Evolutionary conservation across 2,888 invertebrate genomes (phyloP), one percentile per base, ranked within the genome.

Genomic region (Isoperla grammatica): DNA sequence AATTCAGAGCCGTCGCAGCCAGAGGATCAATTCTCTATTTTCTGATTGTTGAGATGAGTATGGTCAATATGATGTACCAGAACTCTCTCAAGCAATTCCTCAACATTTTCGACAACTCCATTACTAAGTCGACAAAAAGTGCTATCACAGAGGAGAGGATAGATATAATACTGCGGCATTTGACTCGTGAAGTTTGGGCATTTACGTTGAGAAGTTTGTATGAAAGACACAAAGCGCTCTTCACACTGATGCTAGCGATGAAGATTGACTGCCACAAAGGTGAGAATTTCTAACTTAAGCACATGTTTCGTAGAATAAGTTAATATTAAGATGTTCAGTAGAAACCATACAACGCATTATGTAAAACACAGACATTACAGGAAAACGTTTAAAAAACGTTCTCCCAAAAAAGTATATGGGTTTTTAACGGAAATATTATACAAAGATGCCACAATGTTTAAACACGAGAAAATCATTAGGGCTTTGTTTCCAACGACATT

Each of bases 61-160:
- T 93, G 71, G 95, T 97, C 0, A 96, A 95, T 71, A 83, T 87
- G 8, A 97, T 97, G 96, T 97, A 97, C 71, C 97, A 97, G 74
- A 96, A 95, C 68, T 94, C 96, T 0, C 77, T 97, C 54, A 92
- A 92, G 70, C 96, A 97, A 73, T 97, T 97, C 76, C 77, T 97
- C 45, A 90, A 84, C 11, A 87, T 96, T 64, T 97, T 97, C 71
- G 95, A 97, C 72, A 88, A 86, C 69, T 95, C 96, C 0, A 96
- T 97, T 66, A 90, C 88, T 0, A 92, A 90, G 76, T 95, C 95
- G 0, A 82, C 85, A 6, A 95, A 93, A 74, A 94, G 86, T 64
- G 83, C 85, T 46, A 79, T 89, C 35, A 92, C 95, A 0, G 84
- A 84, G 66, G 95, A 95, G 72, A 80, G 97, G 59, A 94, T 95